phyloP scores from a whole-genome alignment of 1,140 invertebrate species.

The Stegodyphus dumicola region DNA sequence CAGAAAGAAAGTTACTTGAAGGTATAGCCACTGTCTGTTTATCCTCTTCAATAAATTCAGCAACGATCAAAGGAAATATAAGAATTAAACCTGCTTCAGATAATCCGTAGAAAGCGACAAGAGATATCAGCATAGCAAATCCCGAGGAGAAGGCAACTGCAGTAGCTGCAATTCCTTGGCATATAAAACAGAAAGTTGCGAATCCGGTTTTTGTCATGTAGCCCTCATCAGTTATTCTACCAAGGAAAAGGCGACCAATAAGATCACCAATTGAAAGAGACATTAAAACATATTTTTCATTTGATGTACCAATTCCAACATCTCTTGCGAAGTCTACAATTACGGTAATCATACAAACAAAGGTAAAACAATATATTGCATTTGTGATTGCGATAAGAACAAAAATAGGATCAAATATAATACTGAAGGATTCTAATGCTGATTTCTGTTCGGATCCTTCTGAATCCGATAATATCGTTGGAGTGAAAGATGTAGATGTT shows the following conservation, averaged over 20 bases:
- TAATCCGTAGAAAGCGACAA: constrained; percentile 39
- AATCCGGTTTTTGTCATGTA: constrained; percentile 47
- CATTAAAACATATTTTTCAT: constrained; percentile 38
- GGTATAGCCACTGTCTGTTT: constrained; percentile 52
- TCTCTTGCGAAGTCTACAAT: constrained; percentile 44
- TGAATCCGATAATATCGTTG: neutral
- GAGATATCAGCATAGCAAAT: constrained; percentile 26
- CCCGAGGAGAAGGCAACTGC: constrained; percentile 17
- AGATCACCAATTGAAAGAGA: constrained; percentile 33
- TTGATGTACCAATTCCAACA: neutral
- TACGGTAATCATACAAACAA: constrained; percentile 24
- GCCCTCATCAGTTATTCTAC: constrained; percentile 35
- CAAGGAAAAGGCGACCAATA: constrained; percentile 9
- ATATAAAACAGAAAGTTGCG: constrained; percentile 36
- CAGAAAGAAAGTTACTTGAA: neutral
- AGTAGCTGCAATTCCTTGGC: constrained; percentile 30
- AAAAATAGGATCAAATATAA: constrained; percentile 32
- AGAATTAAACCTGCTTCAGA: constrained; percentile 50
- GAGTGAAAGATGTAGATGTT: neutral
- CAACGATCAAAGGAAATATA: constrained; percentile 56
- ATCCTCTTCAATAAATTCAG: constrained; percentile 59
- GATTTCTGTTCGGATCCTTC: neutral
- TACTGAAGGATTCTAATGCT: neutral
- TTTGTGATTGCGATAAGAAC: constrained; percentile 29
- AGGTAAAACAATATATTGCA: constrained; percentile 22